Percentiles rank a stretch among this genome's conserved stretches.
These are phyloP conservation scores for Echinops telfairi DNA, from an alignment of 2,113 vertebrate genomes.

Conservation along the genomic window DNA sequence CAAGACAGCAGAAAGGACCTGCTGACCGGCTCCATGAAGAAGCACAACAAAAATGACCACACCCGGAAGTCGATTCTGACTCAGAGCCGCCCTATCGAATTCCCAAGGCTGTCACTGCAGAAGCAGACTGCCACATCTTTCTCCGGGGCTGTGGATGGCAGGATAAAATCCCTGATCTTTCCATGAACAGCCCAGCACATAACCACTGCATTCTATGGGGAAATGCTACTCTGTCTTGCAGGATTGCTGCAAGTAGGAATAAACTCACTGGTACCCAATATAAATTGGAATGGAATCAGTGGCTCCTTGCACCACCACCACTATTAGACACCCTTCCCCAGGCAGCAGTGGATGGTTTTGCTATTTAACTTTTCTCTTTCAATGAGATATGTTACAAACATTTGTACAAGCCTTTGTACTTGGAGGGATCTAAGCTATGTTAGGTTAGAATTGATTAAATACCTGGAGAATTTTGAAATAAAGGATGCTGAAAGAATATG, in stretches of 20 bases:
- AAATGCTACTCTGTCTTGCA: background rate
- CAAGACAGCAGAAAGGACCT: too few relatives aligned
- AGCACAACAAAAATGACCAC: too few relatives aligned
- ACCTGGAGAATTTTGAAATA: background rate
- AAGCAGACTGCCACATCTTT: too few relatives aligned
- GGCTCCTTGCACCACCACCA: too few relatives aligned
- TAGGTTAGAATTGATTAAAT: background rate
- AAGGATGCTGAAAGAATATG: background rate
- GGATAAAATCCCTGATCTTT: background rate
- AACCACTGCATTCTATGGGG: background rate
- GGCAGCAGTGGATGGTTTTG: background rate
- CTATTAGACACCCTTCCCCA: background rate
- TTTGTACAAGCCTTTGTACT: slow-evolving; percentile 4
- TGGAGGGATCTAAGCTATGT: background rate
- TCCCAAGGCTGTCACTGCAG: too few relatives aligned
- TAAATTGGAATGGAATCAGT: too few relatives aligned
- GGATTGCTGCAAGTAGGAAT: too few relatives aligned
- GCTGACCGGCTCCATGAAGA: too few relatives aligned
- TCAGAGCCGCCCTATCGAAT: too few relatives aligned
- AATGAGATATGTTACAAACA: background rate
- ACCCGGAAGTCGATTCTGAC: too few relatives aligned
- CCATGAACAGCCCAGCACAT: background rate
- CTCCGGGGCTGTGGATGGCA: background rate
- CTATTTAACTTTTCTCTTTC: background rate
- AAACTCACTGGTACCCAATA: too few relatives aligned